Evolutionary conservation across 2,888 invertebrate species (phyloP).

Genomic region (Polymixis lichenea): DNA sequence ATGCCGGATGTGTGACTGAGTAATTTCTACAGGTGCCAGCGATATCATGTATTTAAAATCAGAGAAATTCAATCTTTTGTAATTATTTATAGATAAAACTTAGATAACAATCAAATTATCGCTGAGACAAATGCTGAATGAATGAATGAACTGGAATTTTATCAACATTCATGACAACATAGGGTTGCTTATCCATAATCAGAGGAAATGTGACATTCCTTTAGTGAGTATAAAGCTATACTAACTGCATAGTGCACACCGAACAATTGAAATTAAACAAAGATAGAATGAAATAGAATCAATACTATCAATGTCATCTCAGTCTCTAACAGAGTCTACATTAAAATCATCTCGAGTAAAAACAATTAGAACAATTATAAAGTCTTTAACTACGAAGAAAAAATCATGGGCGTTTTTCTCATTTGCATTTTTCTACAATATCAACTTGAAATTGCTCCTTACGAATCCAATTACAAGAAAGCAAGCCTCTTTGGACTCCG

Average conservation of each 20-base stretch:
- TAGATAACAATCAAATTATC: conserved; percentile 30
- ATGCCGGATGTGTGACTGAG: not conserved
- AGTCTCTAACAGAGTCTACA: conserved; percentile 10
- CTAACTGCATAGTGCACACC: not conserved
- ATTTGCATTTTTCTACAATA: conserved; percentile 80
- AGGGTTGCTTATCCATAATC: conserved; percentile 1
- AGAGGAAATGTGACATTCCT: conserved; percentile 14
- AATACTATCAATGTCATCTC: not conserved
- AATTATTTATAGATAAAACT: not conserved
- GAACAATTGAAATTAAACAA: conserved; percentile 9
- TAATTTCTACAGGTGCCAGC: not conserved
- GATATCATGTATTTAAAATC: conserved; percentile 12
- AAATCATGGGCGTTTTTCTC: conserved; percentile 69
- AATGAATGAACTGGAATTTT: conserved; percentile 10
- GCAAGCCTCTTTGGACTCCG: conserved; percentile 77
- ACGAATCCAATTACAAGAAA: conserved; percentile 84
- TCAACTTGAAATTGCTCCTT: conserved; percentile 77
- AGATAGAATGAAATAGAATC: not conserved
- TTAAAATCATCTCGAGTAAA: conserved; percentile 56
- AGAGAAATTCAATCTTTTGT: not conserved
- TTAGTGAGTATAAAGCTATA: not conserved
- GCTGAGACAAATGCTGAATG: conserved; percentile 4
- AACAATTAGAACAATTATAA: conserved; percentile 72
- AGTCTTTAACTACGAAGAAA: conserved; percentile 49
- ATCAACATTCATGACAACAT: not conserved